Base-by-base conservation (phyloP, 64 coral and sea anemone genomes). In the Catalaphyllia jardinei region DNA sequence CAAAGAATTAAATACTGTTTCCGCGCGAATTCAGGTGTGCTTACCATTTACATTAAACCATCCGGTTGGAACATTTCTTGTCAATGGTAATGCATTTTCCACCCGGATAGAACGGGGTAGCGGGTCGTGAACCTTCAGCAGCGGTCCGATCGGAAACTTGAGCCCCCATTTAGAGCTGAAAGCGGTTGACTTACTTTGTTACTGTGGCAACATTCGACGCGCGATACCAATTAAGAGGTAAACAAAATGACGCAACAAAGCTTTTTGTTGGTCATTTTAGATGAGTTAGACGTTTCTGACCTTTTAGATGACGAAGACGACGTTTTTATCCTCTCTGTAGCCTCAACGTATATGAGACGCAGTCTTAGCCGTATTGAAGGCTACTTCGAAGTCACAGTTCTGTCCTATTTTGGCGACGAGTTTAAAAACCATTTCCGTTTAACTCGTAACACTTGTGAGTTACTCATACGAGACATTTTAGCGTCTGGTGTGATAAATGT, bases 401-500 rank as follows among this genome's bases (percentile, higher is more conserved):
- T 29, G 20, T 62, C 72, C 27, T 88, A 88, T 88, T 77, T 88
- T 63, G 31, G 55, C 22, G 57, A 65, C 31, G 86, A 76, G 25
- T 88, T 88, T 64, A 62, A 39, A 24, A 62, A 10, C 17, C 86
- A 77, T 77, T 88, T 77, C 46, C 50, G 86, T 13, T 6, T 88
- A n/a, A 88, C 86, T 74, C 33, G 86, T 12, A 60, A 76, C 73
- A 88, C 73, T 39, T 76, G 31, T 46, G 57, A 77, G 86, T 77
- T 88, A 22, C 73, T 88, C 19, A 77, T 73, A 14, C 52, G 72
- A 46, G 86, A 88, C 77, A 77, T 88, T 62, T 20, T 88, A 22
- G 73, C 30, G 0, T 62, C 86, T 12, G 86, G 86, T 20, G 10
- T 17, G 9, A 76, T 88, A 38, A 33, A 59, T 63, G 16, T 63